Base-by-base conservation (phyloP, 2,888 invertebrate species). In the Acronicta psi region DNA sequence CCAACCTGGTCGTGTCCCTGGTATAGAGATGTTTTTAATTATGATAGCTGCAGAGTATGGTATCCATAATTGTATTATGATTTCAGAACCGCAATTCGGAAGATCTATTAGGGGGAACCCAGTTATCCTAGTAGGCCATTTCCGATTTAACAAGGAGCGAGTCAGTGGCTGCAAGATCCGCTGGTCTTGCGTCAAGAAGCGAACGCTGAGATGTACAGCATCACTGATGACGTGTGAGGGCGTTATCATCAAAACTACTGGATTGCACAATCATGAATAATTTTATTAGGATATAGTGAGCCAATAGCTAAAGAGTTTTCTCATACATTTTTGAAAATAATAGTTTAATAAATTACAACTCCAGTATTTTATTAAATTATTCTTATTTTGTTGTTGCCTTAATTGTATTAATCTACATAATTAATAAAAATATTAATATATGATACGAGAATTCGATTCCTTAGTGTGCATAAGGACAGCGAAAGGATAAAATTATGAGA, bases 181-280 rank as follows among this genome's bases (percentile, higher is more conserved):
- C 2, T 83, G 84, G 84, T 44, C 65, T 8, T 83, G 84, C 29
- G 70, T 73, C 10, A 82, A 80, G 66, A 81, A 78, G 42, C 58
- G 77, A 13, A 43, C 44, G 7, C 18, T 55, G 2, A 54, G 67
- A 25, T 84, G 84, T 34, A 73, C 64, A 0, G 81, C 83, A 8
- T 66, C 76, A 0, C 16, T 83, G 6, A 73, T 59, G 25, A 84
- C 83, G 0, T 42, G 37, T 10, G 71, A 81, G 0, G 62, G 69
- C 13, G 18, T 65, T 2, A 73, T 78, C 20, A 16, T 75, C 18
- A 72, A 31, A 18, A 58, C 49, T 1, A 38, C 44, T 50, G 61
- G 56, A 40, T 36, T 55, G n/a, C 68, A 68, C 34, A 68, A 68
- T 66, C 68, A 68, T 51, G 9, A 43, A 41, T 73, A 45, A 44